phyloP scores from a whole-genome alignment of 2,888 invertebrate genomes.

The Phengaris alcon region DNA sequence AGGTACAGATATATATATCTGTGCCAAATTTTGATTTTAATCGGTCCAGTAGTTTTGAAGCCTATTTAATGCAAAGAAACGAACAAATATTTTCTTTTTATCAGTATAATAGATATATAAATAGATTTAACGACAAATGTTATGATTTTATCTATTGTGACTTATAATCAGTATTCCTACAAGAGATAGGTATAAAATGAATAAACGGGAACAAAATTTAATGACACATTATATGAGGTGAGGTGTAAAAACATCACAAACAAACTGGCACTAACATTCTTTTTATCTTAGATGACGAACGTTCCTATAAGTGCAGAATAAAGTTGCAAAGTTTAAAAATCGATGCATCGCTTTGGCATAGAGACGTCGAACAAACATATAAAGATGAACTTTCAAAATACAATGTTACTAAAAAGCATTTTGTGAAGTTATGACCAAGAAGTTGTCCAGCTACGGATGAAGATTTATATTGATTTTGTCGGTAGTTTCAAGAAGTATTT shows the following conservation, averaged over 20 bases:
- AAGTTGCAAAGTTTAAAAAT: constrained; percentile 2
- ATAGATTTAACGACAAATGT: no score
- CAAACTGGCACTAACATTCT: background rate
- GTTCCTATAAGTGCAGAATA: background rate
- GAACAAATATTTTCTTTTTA: no score
- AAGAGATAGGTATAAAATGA: no score
- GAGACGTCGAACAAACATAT: background rate
- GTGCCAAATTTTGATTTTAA: no score
- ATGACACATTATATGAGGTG: background rate
- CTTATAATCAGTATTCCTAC: no score
- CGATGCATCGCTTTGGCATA: background rate
- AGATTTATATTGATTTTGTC: background rate
- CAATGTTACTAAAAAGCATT: constrained; percentile 3
- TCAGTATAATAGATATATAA: no score
- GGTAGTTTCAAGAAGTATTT: background rate
- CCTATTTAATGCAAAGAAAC: no score
- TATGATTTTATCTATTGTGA: no score
- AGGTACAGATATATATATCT: no score
- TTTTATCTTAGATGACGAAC: constrained; percentile 6
- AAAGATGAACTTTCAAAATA: constrained; percentile 4
- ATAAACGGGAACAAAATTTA: no score
- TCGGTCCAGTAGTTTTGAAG: no score
- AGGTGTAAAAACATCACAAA: constrained; percentile 4
- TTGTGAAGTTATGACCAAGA: background rate
- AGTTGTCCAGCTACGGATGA: background rate